Conservation (phyloP, 2,113 vertebrate genomes). For the Solea senegalensis region DNA sequence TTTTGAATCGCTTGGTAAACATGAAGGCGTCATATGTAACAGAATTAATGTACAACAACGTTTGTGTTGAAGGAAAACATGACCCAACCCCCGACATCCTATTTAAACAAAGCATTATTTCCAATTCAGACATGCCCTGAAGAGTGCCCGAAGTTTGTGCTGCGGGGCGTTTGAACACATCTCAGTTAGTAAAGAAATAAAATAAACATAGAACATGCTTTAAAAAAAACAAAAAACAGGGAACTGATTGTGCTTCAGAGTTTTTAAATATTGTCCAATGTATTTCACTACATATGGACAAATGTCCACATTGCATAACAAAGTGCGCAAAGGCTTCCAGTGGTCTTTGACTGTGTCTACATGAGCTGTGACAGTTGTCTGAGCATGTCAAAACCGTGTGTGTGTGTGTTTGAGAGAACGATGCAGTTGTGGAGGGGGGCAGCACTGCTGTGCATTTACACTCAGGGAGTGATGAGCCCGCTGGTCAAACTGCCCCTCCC, state of each 20-base stretch:
- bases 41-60: no score
- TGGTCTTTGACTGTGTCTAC: slow-evolving; percentile 36
- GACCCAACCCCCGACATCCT: neutral
- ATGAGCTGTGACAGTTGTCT: slow-evolving; percentile 35
- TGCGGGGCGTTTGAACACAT: no score
- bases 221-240: neutral
- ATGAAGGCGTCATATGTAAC: no score
- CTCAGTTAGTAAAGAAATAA: no score
- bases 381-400: slow-evolving; percentile 24
- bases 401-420: slow-evolving; percentile 28
- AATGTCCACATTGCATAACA: slow-evolving; percentile 17
- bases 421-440: slow-evolving; percentile 60
- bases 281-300: slow-evolving; percentile 6
- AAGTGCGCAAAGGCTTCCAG: slow-evolving; percentile 12
- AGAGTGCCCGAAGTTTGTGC: no score
- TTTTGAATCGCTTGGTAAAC: no score
- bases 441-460: slow-evolving; percentile 59
- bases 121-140: no score
- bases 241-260: neutral
- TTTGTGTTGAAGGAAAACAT: neutral
- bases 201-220: neutral
- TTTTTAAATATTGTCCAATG: neutral
- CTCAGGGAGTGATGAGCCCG: slow-evolving; percentile 52
- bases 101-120: neutral
- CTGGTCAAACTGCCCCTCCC: slow-evolving; percentile 67